These are phyloP conservation scores for Cheilosia vernalis DNA, from an alignment of 2,888 invertebrate species.

Conservation along the genomic window DNA sequence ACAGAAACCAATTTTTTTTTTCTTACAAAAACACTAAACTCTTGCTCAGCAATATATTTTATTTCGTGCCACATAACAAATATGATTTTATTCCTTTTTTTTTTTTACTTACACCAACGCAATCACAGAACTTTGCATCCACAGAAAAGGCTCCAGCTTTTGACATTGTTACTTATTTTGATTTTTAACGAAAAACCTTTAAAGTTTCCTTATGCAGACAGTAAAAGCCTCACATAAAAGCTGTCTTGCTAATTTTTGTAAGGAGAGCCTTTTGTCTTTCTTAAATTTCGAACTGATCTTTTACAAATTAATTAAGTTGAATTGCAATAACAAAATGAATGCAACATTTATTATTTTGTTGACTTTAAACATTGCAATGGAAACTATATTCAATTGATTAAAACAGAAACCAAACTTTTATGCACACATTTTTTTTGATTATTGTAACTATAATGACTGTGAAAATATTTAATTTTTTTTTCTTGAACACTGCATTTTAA, in stretches of 20 bases:
- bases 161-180: conserved; percentile 46
- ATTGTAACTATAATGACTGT: conserved; percentile 46
- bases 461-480: conserved; percentile 34
- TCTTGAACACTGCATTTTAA: conserved; percentile 41
- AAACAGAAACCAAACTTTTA: conserved; percentile 32
- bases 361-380: conserved; percentile 6
- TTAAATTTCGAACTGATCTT: not conserved
- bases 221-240: not conserved
- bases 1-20: conserved; percentile 33
- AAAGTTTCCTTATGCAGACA: not conserved
- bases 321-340: conserved; percentile 11
- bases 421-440: conserved; percentile 69
- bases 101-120: conserved; percentile 16
- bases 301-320: conserved; percentile 18
- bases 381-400: not conserved
- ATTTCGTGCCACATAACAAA: conserved; percentile 59
- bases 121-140: conserved; percentile 40
- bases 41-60: conserved; percentile 56
- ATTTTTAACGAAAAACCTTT: conserved; percentile 8
- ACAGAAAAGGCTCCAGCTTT: conserved; percentile 44
- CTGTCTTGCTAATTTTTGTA: not conserved
- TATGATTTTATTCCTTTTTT: conserved; percentile 11
- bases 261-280: not conserved
- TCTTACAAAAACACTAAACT: conserved; percentile 63
- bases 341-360: conserved; percentile 7